Evolutionary conservation across 2,113 vertebrate species (phyloP).

Genomic region (Picathartes gymnocephalus): DNA sequence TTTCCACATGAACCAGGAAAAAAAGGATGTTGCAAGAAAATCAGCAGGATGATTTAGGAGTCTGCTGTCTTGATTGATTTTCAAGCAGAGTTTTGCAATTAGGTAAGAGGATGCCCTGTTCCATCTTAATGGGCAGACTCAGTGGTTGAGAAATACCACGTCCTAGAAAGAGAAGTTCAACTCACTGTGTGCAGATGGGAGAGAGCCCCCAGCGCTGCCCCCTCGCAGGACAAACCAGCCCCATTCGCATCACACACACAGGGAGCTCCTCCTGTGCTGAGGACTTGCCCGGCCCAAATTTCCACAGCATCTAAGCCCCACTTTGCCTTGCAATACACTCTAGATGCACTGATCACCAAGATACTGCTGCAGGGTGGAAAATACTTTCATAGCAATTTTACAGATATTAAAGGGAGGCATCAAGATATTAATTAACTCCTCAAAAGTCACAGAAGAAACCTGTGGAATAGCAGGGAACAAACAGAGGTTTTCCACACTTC

Average conservation of each 20-base stretch:
- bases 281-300: neutral
- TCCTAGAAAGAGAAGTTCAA: neutral
- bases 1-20: neutral
- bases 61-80: neutral
- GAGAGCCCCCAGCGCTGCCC: neutral
- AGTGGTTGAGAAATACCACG: neutral
- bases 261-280: neutral
- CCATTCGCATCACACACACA: rapidly evolving
- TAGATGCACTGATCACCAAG: neutral
- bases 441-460: neutral
- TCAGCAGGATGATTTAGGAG: neutral
- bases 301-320: neutral
- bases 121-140: neutral
- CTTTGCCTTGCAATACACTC: neutral
- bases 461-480: neutral
- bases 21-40: slow-evolving; percentile 24
- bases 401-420: neutral
- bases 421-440: neutral
- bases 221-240: neutral
- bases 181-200: neutral
- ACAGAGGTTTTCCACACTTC: neutral
- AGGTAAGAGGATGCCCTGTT: neutral
- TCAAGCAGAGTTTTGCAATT: slow-evolving; percentile 31
- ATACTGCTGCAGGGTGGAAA: neutral
- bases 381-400: neutral